Conservation (phyloP, 2,797 vertebrate genomes). For the Gambusia yucatana region DNA sequence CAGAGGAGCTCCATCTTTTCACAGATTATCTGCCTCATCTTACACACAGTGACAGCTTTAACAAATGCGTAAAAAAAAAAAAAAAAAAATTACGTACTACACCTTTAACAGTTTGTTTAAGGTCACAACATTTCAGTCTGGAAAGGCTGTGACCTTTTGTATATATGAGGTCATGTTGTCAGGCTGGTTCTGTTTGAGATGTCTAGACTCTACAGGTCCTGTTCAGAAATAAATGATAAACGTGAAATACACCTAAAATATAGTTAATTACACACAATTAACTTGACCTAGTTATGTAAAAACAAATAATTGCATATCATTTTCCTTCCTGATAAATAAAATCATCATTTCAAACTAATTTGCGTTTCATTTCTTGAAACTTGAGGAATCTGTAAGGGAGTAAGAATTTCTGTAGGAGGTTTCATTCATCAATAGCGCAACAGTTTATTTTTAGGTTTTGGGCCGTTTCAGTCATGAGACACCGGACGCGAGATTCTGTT, state of each 20-base stretch:
- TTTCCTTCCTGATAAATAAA: not conserved
- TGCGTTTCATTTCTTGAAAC: not conserved
- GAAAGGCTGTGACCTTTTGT: too few relatives aligned
- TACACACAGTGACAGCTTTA: too few relatives aligned
- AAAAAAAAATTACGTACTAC: too few relatives aligned
- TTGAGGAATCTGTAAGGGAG: not conserved
- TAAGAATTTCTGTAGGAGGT: slow-evolving; percentile 40
- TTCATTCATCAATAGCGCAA: slow-evolving; percentile 14
- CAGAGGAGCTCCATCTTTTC: too few relatives aligned
- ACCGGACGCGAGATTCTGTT: slow-evolving; percentile 31
- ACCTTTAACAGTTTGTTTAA: too few relatives aligned
- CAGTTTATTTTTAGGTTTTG: slow-evolving; percentile 40
- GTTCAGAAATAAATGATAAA: not conserved
- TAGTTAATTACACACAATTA: not conserved
- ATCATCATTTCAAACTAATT: not conserved
- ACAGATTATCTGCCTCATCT: too few relatives aligned
- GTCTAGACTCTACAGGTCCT: not conserved
- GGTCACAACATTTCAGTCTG: too few relatives aligned
- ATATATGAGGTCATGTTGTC: too few relatives aligned
- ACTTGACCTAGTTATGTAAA: too few relatives aligned
- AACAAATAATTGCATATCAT: not conserved
- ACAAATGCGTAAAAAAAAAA: too few relatives aligned
- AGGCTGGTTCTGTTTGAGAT: not conserved
- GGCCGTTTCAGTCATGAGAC: slow-evolving; percentile 49
- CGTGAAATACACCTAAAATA: not conserved